Conservation (phyloP, 2,888 invertebrate genomes). For the Theristus sp. region DNA sequence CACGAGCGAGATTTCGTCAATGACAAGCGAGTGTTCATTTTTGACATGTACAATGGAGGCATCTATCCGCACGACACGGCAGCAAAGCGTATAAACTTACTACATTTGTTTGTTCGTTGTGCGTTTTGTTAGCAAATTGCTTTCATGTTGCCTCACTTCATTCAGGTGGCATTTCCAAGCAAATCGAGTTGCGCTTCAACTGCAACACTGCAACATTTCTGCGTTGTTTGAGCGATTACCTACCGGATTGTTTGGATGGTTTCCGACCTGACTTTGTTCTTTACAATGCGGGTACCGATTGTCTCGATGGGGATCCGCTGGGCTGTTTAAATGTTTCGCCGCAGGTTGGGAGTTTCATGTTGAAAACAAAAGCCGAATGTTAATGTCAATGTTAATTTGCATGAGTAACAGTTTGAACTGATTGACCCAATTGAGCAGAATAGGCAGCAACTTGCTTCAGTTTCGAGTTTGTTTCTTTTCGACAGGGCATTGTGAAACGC, state of each 20-base stretch:
- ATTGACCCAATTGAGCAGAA: too few species aligned
- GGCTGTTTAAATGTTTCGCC: constrained; percentile 52
- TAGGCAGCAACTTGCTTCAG: too few species aligned
- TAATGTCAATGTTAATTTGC: too few species aligned
- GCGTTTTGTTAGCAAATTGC: too few species aligned
- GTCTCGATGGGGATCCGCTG: constrained; percentile 55
- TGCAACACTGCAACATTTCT: neutral
- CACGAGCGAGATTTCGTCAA: constrained; percentile 59
- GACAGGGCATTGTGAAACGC: constrained; percentile 58
- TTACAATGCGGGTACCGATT: constrained; percentile 84
- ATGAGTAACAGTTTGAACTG: too few species aligned
- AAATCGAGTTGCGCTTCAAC: neutral
- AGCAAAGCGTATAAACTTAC: constrained; percentile 41
- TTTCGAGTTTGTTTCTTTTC: too few species aligned
- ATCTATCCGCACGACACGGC: constrained; percentile 59
- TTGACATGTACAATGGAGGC: constrained; percentile 62
- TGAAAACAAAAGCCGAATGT: too few species aligned
- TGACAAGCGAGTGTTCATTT: constrained; percentile 53
- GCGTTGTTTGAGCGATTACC: constrained; percentile 14
- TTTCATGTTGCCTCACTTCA: too few species aligned
- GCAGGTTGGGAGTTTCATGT: constrained; percentile 36
- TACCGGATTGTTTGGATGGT: constrained; percentile 40
- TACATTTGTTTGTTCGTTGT: neutral
- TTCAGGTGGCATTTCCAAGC: neutral
- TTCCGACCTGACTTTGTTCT: constrained; percentile 52